Conservation (phyloP, 2,888 invertebrate genomes). For the Morpho deidamia region DNA sequence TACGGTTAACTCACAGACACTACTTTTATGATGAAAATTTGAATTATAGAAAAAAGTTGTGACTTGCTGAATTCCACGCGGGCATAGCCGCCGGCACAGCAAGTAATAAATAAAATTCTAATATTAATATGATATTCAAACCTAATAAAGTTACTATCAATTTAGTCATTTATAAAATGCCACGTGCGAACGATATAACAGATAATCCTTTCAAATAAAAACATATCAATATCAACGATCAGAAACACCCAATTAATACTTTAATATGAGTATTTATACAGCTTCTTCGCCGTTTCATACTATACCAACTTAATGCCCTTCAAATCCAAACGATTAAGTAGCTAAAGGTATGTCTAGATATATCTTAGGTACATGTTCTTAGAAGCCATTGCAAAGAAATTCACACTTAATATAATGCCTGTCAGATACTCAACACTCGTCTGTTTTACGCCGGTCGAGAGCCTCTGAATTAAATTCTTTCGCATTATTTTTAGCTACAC, state of each 20-base stretch:
- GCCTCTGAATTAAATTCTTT: slow-evolving; percentile 31
- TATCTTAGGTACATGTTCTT: background rate
- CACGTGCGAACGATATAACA: no score
- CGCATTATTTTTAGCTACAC: slow-evolving; percentile 33
- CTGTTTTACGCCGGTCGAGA: slow-evolving; percentile 51
- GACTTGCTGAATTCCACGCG: no score
- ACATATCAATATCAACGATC: slow-evolving; percentile 11
- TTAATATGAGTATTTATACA: slow-evolving; percentile 8
- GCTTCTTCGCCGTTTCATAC: background rate
- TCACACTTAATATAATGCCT: slow-evolving; percentile 43
- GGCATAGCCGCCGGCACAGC: no score
- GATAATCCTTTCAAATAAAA: background rate
- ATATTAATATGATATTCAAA: no score
- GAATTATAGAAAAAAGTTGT: no score
- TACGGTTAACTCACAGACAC: no score
- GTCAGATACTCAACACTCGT: slow-evolving; percentile 49
- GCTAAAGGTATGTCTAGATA: no score
- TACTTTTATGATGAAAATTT: no score
- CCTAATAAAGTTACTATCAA: no score
- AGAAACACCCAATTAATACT: slow-evolving; percentile 3
- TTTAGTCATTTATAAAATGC: no score
- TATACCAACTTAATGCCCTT: background rate
- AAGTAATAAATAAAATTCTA: no score
- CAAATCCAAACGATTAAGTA: background rate
- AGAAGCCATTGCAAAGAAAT: slow-evolving; percentile 16